These are phyloP conservation scores for Cydia strobilella DNA, from an alignment of 1,140 invertebrate genomes.

Conservation along the genomic window DNA sequence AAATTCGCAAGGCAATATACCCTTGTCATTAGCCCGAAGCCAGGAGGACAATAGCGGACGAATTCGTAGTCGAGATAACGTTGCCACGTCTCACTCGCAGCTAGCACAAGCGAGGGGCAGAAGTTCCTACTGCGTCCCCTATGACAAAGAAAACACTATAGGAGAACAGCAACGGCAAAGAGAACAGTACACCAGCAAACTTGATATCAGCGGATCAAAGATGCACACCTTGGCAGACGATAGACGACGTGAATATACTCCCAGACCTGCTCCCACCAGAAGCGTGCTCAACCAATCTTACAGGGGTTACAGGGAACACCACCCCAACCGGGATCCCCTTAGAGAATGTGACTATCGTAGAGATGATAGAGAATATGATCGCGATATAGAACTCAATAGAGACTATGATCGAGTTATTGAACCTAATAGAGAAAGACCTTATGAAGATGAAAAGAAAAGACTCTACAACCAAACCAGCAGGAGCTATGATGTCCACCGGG, in stretches of 20 bases:
- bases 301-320: slow-evolving; percentile 2
- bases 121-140: slow-evolving; percentile 41
- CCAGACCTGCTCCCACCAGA: slow-evolving; percentile 47
- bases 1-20: slow-evolving; percentile 50
- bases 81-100: neutral
- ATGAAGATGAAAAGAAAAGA: slow-evolving; percentile 30
- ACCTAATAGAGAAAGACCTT: slow-evolving; percentile 42
- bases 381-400: slow-evolving; percentile 40
- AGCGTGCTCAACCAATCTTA: slow-evolving; percentile 50
- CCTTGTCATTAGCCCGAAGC: slow-evolving; percentile 52
- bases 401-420: slow-evolving; percentile 51
- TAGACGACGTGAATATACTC: slow-evolving; percentile 48
- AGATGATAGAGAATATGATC: slow-evolving; percentile 15
- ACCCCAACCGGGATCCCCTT: neutral
- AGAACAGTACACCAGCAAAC: slow-evolving; percentile 53
- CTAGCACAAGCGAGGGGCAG: slow-evolving; percentile 45
- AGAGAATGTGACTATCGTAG: slow-evolving; percentile 1
- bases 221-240: slow-evolving; percentile 45
- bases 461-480: slow-evolving; percentile 56
- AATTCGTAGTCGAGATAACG: slow-evolving; percentile 47
- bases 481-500: slow-evolving; percentile 62
- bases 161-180: neutral
- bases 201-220: slow-evolving; percentile 48
- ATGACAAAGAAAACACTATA: slow-evolving; percentile 51
- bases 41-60: slow-evolving; percentile 50